Evolutionary conservation across 2,888 invertebrate genomes (phyloP).

Genomic region (Lithophane leautieri): DNA sequence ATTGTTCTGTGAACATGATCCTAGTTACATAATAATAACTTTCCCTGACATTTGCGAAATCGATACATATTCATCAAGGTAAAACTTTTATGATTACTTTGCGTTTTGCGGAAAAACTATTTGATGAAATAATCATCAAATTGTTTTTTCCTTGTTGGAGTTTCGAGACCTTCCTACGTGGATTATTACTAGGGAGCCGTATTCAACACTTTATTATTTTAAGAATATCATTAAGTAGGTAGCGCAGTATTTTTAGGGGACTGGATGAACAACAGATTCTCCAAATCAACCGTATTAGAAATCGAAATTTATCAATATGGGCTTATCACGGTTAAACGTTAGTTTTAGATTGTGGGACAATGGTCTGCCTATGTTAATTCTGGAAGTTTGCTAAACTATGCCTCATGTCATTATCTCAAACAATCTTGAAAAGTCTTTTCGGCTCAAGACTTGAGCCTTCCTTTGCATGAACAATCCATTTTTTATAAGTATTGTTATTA

Average conservation of each 20-base stretch:
- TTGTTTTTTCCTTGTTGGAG: slow-evolving; percentile 40
- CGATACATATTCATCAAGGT: slow-evolving; percentile 46
- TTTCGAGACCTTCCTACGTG: slow-evolving; percentile 25
- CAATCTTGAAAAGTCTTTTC: background rate
- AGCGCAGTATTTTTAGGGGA: background rate
- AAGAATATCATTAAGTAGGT: background rate
- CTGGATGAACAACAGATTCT: background rate
- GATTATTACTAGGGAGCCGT: slow-evolving; percentile 3
- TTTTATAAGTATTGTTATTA: background rate
- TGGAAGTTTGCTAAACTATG: background rate
- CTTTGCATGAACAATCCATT: too few species aligned
- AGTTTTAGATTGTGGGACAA: background rate
- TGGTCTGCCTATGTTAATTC: too few species aligned
- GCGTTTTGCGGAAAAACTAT: slow-evolving; percentile 12
- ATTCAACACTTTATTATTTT: slow-evolving; percentile 6
- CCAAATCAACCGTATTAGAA: background rate
- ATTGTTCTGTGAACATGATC: slow-evolving; percentile 21
- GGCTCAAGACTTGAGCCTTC: background rate
- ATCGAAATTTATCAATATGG: background rate
- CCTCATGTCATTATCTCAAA: background rate
- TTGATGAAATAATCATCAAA: slow-evolving; percentile 24
- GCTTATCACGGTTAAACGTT: background rate
- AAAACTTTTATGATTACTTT: slow-evolving; percentile 62
- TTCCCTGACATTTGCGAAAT: slow-evolving; percentile 37
- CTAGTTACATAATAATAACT: slow-evolving; percentile 31